Evolutionary conservation across 1,140 invertebrate genomes (phyloP), one percentile per base, ranked within the genome.

Genomic region (Drosophila jambulina): DNA sequence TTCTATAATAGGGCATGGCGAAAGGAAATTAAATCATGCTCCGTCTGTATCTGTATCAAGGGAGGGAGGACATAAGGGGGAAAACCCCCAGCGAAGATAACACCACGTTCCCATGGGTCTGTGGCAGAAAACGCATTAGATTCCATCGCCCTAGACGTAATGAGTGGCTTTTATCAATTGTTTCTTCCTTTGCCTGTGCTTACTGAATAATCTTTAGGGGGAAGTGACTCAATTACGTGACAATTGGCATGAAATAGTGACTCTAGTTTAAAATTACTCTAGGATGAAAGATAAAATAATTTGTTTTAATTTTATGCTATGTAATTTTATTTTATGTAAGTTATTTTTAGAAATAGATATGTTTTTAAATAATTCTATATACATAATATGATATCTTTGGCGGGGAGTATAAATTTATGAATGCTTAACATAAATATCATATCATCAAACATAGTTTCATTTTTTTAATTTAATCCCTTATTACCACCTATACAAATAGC

Each of bases 21-120:
- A 56, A 38, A 25, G 60, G 40, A 64, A 81, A 82, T 77, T 60
- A 82, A 72, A 67, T 63, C 61, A 74, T 67, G 59, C 46, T 13
- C 25, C 32, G 69, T 36, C 27, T 29, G 43, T 70, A 29, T 67
- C 67, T 48, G 15, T 17, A 25, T 1, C 45, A 9, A 3, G 15
- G 23, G 21, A 4, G 53, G 51, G 9, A 7, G 38, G 27, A 25
- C 32, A 13, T 29, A 32, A 0, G 10, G 13, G 5, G 45, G 60
- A 62, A 21, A 51, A 15, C 10, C n/a, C 36, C 38, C n/a, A 13
- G 46, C 10, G 0, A 10, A 54, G 67, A 70, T 67, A 68, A 32
- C 12, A 38, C 25, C 15, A 29, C 4, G 27, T 45, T 65, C 54
- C 36, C 61, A 59, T 64, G 27, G 51, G 15, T 21, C 29, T 19